phyloP scores from a whole-genome alignment of 2,888 invertebrate species.

The Heliconius aoede region DNA sequence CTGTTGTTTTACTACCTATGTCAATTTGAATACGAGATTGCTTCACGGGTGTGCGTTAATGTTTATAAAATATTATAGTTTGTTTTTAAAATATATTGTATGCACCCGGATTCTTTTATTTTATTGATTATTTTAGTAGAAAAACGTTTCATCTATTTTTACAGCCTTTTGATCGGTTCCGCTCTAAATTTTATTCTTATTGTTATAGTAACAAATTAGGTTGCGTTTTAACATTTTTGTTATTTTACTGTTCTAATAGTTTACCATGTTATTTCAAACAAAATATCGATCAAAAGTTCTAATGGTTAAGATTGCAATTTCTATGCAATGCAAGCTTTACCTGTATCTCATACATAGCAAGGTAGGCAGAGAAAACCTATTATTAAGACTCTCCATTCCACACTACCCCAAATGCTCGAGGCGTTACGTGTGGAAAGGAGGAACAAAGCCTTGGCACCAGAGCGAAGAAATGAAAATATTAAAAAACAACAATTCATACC shows the following conservation, averaged over 20 bases:
- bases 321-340: too few species aligned
- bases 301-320: neutral
- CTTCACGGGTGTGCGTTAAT: conserved; percentile 61
- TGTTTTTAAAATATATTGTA: conserved; percentile 43
- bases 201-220: neutral
- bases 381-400: too few species aligned
- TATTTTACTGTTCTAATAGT: too few species aligned
- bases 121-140: conserved; percentile 3
- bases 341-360: too few species aligned
- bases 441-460: too few species aligned
- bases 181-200: neutral
- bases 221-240: neutral
- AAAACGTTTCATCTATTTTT: conserved; percentile 24
- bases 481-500: too few species aligned
- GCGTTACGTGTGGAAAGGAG: too few species aligned
- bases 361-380: too few species aligned
- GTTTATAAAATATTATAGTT: conserved; percentile 51
- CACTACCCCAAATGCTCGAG: too few species aligned
- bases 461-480: too few species aligned
- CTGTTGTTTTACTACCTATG: conserved; percentile 80
- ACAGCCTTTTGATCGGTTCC: conserved; percentile 26
- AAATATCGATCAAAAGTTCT: neutral
- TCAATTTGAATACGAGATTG: conserved; percentile 82
- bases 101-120: conserved; percentile 19
- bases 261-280: neutral